These are phyloP conservation scores for Dasypus novemcinctus DNA, from an alignment of 2,113 vertebrate genomes.

Conservation along the genomic window DNA sequence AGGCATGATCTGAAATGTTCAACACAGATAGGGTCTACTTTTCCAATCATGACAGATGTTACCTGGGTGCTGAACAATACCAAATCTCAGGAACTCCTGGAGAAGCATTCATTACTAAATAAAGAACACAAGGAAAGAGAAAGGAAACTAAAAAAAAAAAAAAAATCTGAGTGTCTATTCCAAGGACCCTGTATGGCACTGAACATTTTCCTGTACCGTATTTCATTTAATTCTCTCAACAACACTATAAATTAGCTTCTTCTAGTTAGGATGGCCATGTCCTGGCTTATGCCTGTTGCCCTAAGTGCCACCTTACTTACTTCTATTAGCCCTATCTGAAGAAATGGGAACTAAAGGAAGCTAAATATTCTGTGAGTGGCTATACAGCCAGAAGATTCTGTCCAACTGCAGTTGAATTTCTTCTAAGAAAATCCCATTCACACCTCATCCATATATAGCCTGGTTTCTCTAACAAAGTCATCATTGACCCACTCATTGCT, in stretches of 20 bases:
- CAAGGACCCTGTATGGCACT: not conserved
- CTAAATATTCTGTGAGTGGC: not conserved
- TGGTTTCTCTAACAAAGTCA: not conserved
- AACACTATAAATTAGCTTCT: not conserved
- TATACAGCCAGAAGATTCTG: not conserved
- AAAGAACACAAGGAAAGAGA: not conserved
- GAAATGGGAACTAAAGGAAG: slow-evolving; percentile 7
- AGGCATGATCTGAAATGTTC: not conserved
- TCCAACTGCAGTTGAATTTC: not conserved
- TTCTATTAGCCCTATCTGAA: not conserved
- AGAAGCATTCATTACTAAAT: not conserved
- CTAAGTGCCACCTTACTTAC: not conserved
- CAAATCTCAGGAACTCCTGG: not conserved
- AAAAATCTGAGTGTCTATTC: not conserved
- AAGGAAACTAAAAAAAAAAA: not conserved
- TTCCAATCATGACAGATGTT: not conserved
- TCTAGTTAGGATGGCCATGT: not conserved
- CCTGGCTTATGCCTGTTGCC: not conserved
- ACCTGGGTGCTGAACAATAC: slow-evolving; percentile 12
- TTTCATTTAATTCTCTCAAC: not conserved
- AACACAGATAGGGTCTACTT: not conserved
- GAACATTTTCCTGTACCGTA: not conserved
- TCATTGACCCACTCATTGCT: not conserved
- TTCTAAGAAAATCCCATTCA: not conserved
- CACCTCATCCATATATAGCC: not conserved